Evolutionary conservation across 2,113 vertebrate species (phyloP).

Genomic region (Anser brachyrhynchus): DNA sequence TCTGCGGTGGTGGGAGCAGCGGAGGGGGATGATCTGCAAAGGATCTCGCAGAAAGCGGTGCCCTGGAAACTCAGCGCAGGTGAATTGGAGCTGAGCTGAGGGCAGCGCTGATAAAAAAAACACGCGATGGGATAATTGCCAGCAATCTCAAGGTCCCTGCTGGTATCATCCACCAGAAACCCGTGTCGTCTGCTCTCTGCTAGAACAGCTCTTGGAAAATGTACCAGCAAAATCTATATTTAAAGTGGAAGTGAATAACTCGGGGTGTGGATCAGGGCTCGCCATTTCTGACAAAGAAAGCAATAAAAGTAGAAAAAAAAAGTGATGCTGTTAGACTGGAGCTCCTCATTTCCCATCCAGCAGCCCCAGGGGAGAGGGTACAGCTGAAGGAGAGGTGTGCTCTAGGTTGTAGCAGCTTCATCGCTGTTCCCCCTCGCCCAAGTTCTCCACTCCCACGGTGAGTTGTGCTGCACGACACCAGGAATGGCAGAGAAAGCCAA

Average conservation of each 20-base stretch:
- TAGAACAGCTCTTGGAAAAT: neutral
- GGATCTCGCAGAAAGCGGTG: neutral
- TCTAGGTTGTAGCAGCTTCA: neutral
- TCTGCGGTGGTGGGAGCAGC: neutral
- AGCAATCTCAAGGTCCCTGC: neutral
- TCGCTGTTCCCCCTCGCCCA: neutral
- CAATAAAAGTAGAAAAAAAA: neutral
- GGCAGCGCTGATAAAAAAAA: neutral
- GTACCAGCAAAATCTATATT: neutral
- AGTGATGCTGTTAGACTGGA: neutral
- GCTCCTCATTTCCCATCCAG: neutral
- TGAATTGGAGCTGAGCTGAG: neutral
- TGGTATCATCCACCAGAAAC: neutral
- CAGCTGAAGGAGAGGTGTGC: neutral
- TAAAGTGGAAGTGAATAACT: neutral
- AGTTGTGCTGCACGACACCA: neutral
- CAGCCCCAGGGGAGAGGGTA: neutral
- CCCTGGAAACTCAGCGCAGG: neutral
- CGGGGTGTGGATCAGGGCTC: neutral
- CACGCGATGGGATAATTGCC: fast-evolving
- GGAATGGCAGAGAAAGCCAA: neutral
- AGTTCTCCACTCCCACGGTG: neutral
- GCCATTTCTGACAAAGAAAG: neutral
- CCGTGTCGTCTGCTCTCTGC: neutral
- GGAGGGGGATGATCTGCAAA: neutral